phyloP scores from a whole-genome alignment of 2,797 vertebrate genomes.

The Squalus acanthias region DNA sequence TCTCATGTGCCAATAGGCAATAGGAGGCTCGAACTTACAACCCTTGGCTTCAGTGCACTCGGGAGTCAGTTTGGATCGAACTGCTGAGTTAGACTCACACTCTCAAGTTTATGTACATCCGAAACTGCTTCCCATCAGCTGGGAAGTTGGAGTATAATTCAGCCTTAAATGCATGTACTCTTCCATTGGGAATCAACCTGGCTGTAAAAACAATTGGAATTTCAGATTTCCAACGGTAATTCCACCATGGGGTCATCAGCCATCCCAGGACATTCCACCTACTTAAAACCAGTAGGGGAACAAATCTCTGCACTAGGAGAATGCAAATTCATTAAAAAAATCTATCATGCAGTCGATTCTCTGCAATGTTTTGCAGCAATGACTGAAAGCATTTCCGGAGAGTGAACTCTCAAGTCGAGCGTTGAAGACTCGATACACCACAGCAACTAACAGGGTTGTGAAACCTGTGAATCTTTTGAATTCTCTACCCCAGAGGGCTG shows the following conservation, averaged over 20 bases:
- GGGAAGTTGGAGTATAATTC: not conserved
- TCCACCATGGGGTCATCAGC: too few species aligned
- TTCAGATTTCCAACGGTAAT: too few species aligned
- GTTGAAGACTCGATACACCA: not conserved
- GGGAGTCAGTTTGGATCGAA: not conserved
- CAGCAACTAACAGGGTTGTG: not conserved
- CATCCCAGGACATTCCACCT: too few species aligned
- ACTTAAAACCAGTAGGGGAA: not conserved
- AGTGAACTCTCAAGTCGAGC: not conserved
- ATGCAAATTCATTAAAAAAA: not conserved
- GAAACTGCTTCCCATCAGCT: not conserved
- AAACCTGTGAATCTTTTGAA: too few species aligned
- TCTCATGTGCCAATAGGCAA: not conserved
- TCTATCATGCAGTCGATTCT: not conserved
- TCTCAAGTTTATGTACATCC: not conserved
- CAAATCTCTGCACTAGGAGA: not conserved
- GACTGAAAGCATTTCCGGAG: not conserved
- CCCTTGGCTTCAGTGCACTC: not conserved
- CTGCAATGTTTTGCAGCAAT: not conserved
- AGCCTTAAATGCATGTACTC: not conserved
- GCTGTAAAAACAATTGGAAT: not conserved
- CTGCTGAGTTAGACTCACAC: not conserved
- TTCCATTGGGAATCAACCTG: not conserved
- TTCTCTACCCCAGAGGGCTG: too few species aligned
- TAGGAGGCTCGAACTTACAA: not conserved